Conservation (phyloP, 2,797 vertebrate genomes). For the Mastacembelus armatus region DNA sequence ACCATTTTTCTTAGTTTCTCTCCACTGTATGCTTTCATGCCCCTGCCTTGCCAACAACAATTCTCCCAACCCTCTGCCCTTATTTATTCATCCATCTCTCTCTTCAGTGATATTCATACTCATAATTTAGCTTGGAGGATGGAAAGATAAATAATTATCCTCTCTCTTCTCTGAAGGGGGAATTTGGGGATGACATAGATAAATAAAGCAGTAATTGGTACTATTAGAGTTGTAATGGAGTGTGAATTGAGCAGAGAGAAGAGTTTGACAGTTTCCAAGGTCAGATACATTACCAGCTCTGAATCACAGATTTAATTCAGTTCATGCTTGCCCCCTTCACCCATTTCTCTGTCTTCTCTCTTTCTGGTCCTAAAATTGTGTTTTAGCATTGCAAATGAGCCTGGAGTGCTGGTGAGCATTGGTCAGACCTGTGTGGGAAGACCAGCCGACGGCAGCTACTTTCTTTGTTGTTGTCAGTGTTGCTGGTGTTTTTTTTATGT, state of each 20-base stretch:
- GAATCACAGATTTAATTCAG: constrained; percentile 53
- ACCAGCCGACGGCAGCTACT: constrained; percentile 39
- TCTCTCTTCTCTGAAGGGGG: constrained; percentile 40
- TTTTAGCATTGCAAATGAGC: constrained; percentile 53
- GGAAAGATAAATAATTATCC: constrained; percentile 58
- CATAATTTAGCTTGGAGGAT: constrained; percentile 43
- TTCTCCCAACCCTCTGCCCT: constrained; percentile 8
- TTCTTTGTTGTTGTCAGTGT: constrained; percentile 29
- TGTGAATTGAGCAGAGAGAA: constrained; percentile 57
- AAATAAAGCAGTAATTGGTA: constrained; percentile 71
- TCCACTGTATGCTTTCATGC: neutral
- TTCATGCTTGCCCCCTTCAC: constrained; percentile 34
- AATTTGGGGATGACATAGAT: constrained; percentile 53
- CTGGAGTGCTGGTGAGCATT: constrained; percentile 9
- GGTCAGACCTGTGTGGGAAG: constrained; percentile 29
- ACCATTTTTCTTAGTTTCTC: constrained; percentile 39
- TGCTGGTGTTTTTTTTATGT: constrained; percentile 40
- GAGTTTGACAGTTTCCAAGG: constrained; percentile 75
- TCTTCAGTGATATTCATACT: constrained; percentile 41
- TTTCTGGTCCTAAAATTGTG: constrained; percentile 28
- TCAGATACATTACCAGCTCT: constrained; percentile 49
- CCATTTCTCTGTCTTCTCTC: constrained; percentile 24
- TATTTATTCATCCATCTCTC: constrained; percentile 38
- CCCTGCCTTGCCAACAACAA: constrained; percentile 5
- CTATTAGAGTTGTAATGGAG: constrained; percentile 68